Conservation (phyloP, 2,113 vertebrate species). For the Herpailurus yagouaroundi region DNA sequence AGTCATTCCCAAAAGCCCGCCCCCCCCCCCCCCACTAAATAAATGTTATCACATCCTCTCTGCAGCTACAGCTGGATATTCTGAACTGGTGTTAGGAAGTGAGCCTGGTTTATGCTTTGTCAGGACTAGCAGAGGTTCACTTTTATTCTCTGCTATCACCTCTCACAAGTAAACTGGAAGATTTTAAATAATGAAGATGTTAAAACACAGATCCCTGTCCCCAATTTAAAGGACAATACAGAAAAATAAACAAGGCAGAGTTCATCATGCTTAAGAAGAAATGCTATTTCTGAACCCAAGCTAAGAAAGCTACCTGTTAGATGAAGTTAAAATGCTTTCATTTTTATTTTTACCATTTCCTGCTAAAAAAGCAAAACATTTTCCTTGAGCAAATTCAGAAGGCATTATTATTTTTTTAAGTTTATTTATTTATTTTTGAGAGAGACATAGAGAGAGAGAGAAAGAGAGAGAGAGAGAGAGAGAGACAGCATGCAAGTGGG, state of each 20-base stretch:
- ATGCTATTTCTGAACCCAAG: background rate
- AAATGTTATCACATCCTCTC: background rate
- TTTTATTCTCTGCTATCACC: background rate
- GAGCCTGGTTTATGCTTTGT: background rate
- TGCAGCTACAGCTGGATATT: background rate
- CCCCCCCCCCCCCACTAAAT: background rate
- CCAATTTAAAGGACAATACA: background rate
- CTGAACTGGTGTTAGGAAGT: background rate
- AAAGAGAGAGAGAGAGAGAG: no score
- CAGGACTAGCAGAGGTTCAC: background rate
- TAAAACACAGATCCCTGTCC: background rate
- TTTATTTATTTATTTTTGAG: no score
- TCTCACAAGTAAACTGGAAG: background rate
- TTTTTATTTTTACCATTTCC: background rate
- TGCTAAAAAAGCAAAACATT: background rate
- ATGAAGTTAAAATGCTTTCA: background rate
- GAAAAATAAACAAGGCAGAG: background rate
- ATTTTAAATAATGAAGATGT: background rate
- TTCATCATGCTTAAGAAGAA: background rate
- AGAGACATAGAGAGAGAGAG: no score
- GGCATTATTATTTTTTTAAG: background rate
- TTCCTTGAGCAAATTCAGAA: constrained; percentile 4
- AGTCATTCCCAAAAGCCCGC: background rate
- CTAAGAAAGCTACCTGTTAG: background rate
- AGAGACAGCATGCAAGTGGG: no score